A percentile compares a stretch with the other conserved stretches of the same genome.
Conservation (phyloP, 2,888 invertebrate species). For the Mesodorylaimus sp. region DNA sequence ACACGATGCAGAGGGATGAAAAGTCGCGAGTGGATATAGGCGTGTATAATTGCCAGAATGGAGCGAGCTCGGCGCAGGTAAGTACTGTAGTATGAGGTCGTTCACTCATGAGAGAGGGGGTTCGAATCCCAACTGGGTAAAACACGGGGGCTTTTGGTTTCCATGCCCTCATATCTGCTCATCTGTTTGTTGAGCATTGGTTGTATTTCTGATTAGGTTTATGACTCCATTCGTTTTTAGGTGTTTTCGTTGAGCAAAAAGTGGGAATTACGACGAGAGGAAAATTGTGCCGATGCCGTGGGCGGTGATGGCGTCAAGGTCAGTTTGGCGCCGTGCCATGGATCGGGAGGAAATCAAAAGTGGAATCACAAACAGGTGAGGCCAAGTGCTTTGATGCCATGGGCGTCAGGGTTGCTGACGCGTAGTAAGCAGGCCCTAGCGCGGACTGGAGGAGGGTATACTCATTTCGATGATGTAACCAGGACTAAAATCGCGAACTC, state of each 20-base stretch:
- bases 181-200: not conserved
- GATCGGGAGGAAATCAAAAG: slow-evolving; percentile 22
- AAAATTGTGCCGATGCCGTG: slow-evolving; percentile 18
- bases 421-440: no score
- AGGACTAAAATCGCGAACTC: no score
- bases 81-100: no score
- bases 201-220: not conserved
- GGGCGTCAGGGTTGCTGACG: no score
- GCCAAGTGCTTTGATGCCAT: no score
- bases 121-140: not conserved
- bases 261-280: slow-evolving; percentile 23
- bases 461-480: no score
- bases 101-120: not conserved
- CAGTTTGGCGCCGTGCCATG: slow-evolving; percentile 25
- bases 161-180: not conserved
- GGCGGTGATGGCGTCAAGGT: slow-evolving; percentile 16
- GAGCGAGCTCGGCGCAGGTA: slow-evolving; percentile 24
- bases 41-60: slow-evolving; percentile 23
- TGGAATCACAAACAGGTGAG: slow-evolving; percentile 30
- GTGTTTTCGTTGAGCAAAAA: slow-evolving; percentile 24
- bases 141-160: not conserved
- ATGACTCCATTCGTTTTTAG: slow-evolving; percentile 13
- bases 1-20: slow-evolving; percentile 24
- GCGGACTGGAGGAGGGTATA: no score
- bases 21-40: slow-evolving; percentile 17